These are phyloP conservation scores for Venustoraphidia nigricollis DNA, from an alignment of 2,888 invertebrate genomes.

Conservation along the genomic window DNA sequence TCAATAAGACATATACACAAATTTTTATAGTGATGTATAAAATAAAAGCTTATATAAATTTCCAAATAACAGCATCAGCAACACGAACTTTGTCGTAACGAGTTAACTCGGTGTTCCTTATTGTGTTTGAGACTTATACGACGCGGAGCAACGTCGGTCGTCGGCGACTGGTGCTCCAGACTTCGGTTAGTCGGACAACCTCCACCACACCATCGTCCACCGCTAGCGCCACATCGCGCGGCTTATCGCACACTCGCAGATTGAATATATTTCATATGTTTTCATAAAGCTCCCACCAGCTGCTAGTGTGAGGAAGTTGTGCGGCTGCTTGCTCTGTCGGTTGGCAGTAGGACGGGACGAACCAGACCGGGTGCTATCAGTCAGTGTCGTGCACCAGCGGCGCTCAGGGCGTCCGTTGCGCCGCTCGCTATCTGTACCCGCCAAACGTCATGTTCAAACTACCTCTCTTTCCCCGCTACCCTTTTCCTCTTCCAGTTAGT, in stretches of 20 bases:
- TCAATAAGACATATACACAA: no score
- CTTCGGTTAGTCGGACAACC: no score
- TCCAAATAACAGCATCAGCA: no score
- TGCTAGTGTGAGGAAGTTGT: background rate
- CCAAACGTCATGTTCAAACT: background rate
- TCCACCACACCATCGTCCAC: no score
- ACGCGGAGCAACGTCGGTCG: no score
- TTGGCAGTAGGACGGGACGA: background rate
- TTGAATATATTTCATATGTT: conserved; percentile 55
- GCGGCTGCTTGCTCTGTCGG: background rate
- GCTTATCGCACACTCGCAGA: conserved; percentile 48
- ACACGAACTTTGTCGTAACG: no score
- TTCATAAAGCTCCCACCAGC: conserved; percentile 24
- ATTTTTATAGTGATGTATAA: no score
- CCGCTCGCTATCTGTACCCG: conserved; percentile 1
- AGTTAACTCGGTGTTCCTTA: no score
- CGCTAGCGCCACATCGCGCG: conserved; percentile 1
- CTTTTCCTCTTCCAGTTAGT: background rate
- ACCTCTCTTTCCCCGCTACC: background rate
- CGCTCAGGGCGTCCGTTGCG: background rate
- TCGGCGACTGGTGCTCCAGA: no score
- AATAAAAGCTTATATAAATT: no score
- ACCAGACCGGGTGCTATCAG: conserved; percentile 21
- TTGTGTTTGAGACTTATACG: no score
- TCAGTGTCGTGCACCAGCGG: conserved; percentile 19